Evolutionary conservation across 2,113 vertebrate genomes (phyloP), one percentile per base, ranked within the genome.

Genomic region (Myrmecophaga tridactyla): DNA sequence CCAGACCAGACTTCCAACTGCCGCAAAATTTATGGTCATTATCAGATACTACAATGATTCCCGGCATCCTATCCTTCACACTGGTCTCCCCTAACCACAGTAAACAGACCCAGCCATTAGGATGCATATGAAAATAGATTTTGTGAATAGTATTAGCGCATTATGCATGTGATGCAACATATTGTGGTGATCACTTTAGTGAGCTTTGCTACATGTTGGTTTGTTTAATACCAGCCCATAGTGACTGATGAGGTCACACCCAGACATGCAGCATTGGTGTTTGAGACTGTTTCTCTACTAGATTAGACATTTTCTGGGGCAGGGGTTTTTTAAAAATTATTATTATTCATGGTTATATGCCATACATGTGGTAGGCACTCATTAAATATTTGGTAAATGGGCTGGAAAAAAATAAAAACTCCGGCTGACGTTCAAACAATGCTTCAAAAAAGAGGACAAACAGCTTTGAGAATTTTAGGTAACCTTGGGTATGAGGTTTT

Each of bases 401-500:
- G 31, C 27, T 56, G 20, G 39, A 76, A 48, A 56, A 56, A 56
- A 80, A 90, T 70, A 94, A 75, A 88, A 70, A 58, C 25, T 48
- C 43, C 43, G 9, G 7, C 5, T 51, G 20, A 60, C 62, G 58
- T 70, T 39, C 72, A 92, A 90, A 90, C 34, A 41, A 86, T 31
- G 36, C 63, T 53, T 67, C 43, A 85, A 70, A 89, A n/a, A 72
- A 89, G 31, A 85, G 34, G 11, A n/a, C 56, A 41, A 80, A 23
- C 31, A 83, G n/a, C 6, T 14, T 53, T 78, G 21, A 95, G 36
- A 94, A 15, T 87, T 84, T 91, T 48, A 15, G 20, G 27, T 90
- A 1, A 27, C 75, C 91, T 80, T 48, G 14, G 8, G 27, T 25
- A 73, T 92, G 84, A 89, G n/a, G 20, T 69, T 7, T 8, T n/a